Base-by-base conservation (phyloP, 92 coral and sea anemone genomes). In the Umimayanthus chanpuru region DNA sequence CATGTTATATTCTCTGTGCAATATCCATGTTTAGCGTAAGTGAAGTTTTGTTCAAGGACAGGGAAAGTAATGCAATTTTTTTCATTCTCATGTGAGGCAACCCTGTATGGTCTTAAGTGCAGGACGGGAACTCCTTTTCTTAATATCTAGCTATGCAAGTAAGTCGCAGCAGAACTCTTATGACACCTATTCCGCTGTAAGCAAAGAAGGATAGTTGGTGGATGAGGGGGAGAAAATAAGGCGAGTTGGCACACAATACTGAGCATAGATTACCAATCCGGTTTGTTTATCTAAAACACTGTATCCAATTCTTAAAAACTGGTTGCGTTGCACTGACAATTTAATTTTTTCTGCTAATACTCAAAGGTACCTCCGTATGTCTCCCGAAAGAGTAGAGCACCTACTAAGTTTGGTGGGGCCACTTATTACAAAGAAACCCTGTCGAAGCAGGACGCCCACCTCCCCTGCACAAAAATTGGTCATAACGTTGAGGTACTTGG, bases 371-470 rank as follows among this genome's bases (percentile, higher is more conserved):
- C 72, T 16, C 72, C 25, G 72, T 66, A 66, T 21, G 72, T 66
- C 72, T 66, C 72, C 29, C 1, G 36, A 32, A 32, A 20, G 82
- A 21, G 70, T 86, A 26, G 56, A 76, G 43, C 89, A 86, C 74
- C 72, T 86, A 71, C 77, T 85, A 29, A 36, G 44, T 25, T 55
- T 86, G 74, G 84, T 86, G 29, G 83, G 83, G n/a, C 89, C 89
- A 9, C 73, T 73, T 26, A 76, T 86, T 29, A 56, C 41, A 75
- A 86, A 53, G 29, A 47, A 32, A 66, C 72, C 72, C 25, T 66
- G 72, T 66, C 72, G 72, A 66, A 66, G 72, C 72, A 66, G 72
- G 7, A 66, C 72, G 72, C 72, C 72, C 25, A 66, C 23, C 29
- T 66, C 72, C 4, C 72, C 72, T 3, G 72, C 72, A 66, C 72